These are phyloP conservation scores for Keiferia lycopersicella DNA, from an alignment of 2,888 invertebrate genomes.

Conservation along the genomic window DNA sequence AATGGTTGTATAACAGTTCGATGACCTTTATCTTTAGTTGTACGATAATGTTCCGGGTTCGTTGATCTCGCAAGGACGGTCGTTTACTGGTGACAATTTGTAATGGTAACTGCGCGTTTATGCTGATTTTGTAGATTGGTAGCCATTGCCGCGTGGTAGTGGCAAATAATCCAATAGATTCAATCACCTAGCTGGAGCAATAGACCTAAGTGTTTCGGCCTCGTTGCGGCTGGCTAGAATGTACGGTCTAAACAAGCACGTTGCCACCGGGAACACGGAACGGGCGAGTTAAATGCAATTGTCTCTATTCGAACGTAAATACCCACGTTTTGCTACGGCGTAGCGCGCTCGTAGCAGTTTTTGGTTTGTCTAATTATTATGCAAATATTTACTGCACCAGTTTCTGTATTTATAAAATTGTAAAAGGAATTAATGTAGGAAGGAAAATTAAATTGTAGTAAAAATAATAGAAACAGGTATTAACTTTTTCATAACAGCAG, in stretches of 20 bases:
- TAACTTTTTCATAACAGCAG: neutral
- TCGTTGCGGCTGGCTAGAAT: slow-evolving; percentile 6
- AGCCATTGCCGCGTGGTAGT: neutral
- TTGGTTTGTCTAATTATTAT: neutral
- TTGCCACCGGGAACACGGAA: slow-evolving; percentile 11
- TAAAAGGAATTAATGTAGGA: too few relatives aligned
- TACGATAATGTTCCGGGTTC: slow-evolving; percentile 68
- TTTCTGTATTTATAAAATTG: neutral
- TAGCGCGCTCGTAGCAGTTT: slow-evolving; percentile 5
- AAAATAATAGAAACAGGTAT: neutral
- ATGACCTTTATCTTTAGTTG: slow-evolving; percentile 51
- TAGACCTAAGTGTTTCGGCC: slow-evolving; percentile 17
- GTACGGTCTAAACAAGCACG: neutral
- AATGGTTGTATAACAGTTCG: slow-evolving; percentile 61
- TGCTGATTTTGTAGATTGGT: slow-evolving; percentile 15
- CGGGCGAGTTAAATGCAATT: neutral
- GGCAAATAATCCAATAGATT: slow-evolving; percentile 12
- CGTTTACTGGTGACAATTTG: slow-evolving; percentile 36
- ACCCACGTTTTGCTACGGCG: neutral
- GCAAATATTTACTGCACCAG: neutral
- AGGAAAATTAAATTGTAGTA: neutral
- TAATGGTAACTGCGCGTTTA: slow-evolving; percentile 9
- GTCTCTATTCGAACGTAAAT: neutral
- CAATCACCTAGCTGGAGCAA: slow-evolving; percentile 15
- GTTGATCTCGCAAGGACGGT: slow-evolving; percentile 71